These are phyloP conservation scores for Chironomus tentans DNA, from an alignment of 2,888 invertebrate genomes.

Conservation along the genomic window DNA sequence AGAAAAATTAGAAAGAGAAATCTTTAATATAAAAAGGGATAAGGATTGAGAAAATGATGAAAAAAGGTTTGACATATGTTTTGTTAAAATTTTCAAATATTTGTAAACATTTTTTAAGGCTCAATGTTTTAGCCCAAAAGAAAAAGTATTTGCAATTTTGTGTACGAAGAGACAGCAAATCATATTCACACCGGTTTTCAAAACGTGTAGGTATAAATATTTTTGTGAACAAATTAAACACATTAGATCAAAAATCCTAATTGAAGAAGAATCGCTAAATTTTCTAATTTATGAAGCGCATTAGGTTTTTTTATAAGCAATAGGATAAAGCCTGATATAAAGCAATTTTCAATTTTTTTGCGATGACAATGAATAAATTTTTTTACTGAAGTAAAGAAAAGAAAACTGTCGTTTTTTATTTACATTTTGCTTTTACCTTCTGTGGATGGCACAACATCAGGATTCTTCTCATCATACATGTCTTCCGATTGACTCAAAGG, in stretches of 20 bases:
- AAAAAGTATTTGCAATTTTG: too few relatives aligned
- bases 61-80: background rate
- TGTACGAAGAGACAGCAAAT: too few relatives aligned
- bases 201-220: too few relatives aligned
- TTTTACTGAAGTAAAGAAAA: too few relatives aligned
- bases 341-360: background rate
- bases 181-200: too few relatives aligned
- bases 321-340: too few relatives aligned
- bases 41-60: background rate
- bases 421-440: slow-evolving; percentile 55
- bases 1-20: background rate
- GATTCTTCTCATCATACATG: slow-evolving; percentile 79
- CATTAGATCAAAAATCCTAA: background rate
- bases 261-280: too few relatives aligned
- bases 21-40: too few relatives aligned
- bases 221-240: background rate
- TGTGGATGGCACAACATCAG: slow-evolving; percentile 78
- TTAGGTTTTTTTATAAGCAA: background rate
- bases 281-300: too few relatives aligned
- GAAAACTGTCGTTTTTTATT: slow-evolving; percentile 18
- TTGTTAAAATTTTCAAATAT: background rate
- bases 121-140: too few relatives aligned
- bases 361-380: background rate
- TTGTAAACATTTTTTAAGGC: too few relatives aligned
- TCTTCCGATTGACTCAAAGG: slow-evolving; percentile 58